Conservation (phyloP, 2,888 invertebrate genomes). For the Himalopsyche anomala region DNA sequence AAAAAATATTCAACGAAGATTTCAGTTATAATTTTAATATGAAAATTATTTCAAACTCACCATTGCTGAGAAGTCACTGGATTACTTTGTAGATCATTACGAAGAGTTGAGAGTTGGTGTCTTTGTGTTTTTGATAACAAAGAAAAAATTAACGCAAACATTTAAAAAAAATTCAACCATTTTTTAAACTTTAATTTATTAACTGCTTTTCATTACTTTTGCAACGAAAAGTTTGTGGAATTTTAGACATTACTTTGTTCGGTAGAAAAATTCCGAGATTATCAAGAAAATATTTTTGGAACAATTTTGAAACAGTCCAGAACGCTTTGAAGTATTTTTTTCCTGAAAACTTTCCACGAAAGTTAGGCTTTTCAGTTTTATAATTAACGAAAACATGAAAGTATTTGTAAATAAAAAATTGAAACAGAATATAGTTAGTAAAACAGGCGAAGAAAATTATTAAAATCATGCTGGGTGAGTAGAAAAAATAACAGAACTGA, state of each 20-base stretch:
- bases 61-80: constrained; percentile 4
- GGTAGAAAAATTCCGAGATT: not conserved
- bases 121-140: constrained; percentile 29
- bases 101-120: not conserved
- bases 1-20: no score
- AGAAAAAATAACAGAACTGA: constrained; percentile 38
- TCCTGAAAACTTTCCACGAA: not conserved
- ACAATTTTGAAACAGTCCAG: not conserved
- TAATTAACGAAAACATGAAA: not conserved
- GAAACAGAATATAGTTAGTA: constrained; percentile 6
- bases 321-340: constrained; percentile 32
- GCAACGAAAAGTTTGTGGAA: not conserved
- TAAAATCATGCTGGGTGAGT: not conserved
- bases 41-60: not conserved
- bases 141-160: constrained; percentile 3
- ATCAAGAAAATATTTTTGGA: not conserved
- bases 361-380: not conserved
- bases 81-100: constrained; percentile 15
- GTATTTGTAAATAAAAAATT: constrained; percentile 29
- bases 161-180: not conserved
- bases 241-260: not conserved
- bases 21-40: not conserved
- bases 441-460: constrained; percentile 4
- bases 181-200: constrained; percentile 15
- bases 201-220: not conserved